phyloP scores from a whole-genome alignment of 2,888 invertebrate species.

The Perizoma flavofasciatum region DNA sequence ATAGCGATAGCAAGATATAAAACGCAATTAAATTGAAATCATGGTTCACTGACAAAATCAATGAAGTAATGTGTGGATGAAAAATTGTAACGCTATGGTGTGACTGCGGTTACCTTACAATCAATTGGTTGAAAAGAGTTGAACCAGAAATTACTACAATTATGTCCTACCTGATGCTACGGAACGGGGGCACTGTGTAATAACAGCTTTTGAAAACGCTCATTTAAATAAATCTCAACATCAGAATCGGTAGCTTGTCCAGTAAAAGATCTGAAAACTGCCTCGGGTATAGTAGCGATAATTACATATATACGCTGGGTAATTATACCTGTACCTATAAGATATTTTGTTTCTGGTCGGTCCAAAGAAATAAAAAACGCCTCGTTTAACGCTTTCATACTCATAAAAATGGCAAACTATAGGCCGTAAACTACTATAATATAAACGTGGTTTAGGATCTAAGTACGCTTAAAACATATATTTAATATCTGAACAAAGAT shows the following conservation, averaged over 20 bases:
- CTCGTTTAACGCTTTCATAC: no score
- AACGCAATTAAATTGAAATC: no score
- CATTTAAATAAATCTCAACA: slow-evolving; percentile 27
- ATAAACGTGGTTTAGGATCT: no score
- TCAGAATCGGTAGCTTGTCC: slow-evolving; percentile 26
- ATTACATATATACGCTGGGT: slow-evolving; percentile 16
- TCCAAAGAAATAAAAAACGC: neutral
- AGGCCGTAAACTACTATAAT: no score
- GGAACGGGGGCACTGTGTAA: slow-evolving; percentile 25
- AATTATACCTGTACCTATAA: slow-evolving; percentile 2
- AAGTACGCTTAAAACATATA: no score
- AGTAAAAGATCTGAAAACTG: slow-evolving; percentile 21
- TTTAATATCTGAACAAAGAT: no score
- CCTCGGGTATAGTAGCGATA: slow-evolving; percentile 20
- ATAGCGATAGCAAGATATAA: no score
- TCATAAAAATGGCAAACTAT: no score
- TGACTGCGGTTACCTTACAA: slow-evolving; percentile 41
- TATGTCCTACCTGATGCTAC: slow-evolving; percentile 50
- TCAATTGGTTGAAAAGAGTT: slow-evolving; percentile 63
- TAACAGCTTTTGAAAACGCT: slow-evolving; percentile 25
- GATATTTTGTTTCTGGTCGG: neutral
- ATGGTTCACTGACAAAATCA: no score
- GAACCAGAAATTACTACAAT: slow-evolving; percentile 50
- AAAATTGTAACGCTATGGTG: slow-evolving; percentile 9
- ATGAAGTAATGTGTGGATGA: neutral